Base-by-base conservation (phyloP, 2,797 vertebrate species). In the Oreochromis grahami region DNA sequence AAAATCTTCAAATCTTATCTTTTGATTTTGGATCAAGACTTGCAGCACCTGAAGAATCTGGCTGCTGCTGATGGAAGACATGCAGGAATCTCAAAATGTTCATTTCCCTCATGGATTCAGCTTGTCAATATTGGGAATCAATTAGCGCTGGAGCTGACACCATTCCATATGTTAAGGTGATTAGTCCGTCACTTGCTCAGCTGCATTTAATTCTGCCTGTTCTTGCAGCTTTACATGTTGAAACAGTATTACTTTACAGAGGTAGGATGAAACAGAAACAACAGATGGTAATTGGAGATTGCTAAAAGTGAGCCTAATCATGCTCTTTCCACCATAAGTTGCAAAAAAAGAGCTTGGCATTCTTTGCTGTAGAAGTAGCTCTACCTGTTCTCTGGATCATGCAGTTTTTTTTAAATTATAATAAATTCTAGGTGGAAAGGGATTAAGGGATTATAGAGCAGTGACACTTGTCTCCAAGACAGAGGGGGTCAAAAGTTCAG, bases 261-360 rank as follows among this genome's bases (percentile, higher is more conserved):
- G 34, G 19, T 14, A 93, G 94, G 92, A 90, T 89, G 87, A 96
- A 94, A 88, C 86, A 88, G 89, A 89, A 82, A 92, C 93, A 97
- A 96, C 97, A 98, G 97, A 98, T 98, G 97, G 96, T 89, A 93
- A 93, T 96, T 95, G 95, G 97, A 97, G 94, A 94, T 95, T 92
- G 91, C 68, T 94, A 84, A 88, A 56, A 83, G 48, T 8, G 32
- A 87, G 74, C 86, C 87, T 80, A 82, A 90, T 81, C 63, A 13
- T 90, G 90, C 91, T 87, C 83, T 87, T 76, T 77, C 53, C 15
- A 15, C 55, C 56, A 50, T 53, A 77, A 78, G 68, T 82, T 24
- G 60, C 50, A 84, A 34, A 51, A 43, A 14, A 6, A 38, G 24
- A 58, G 79, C 34, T 50, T 80, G 78, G 56, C 29, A 17, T 53